Conservation (phyloP, 30 jellyfish, hydroid and myxozoan species). For the Turritopsis dohrnii region DNA sequence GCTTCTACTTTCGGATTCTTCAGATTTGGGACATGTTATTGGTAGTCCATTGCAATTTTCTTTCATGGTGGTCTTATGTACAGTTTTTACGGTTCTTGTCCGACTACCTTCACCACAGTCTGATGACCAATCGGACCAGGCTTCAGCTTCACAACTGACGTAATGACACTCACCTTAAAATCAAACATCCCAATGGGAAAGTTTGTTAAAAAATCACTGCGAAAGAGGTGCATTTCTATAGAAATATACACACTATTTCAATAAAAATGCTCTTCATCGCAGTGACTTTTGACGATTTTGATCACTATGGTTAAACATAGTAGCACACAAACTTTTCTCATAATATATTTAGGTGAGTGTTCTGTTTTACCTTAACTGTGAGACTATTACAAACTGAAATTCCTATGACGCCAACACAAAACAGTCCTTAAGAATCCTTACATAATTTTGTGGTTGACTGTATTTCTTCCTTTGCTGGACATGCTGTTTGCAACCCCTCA, state of each 20-base stretch:
- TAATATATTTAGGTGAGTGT: too few relatives aligned
- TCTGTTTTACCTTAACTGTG: too few relatives aligned
- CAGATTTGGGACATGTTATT: constrained; percentile 26
- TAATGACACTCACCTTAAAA: constrained; percentile 31
- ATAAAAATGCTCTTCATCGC: too few relatives aligned
- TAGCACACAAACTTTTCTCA: too few relatives aligned
- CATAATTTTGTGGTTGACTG: constrained; percentile 12
- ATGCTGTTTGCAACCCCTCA: constrained; percentile 7
- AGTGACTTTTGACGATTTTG: too few relatives aligned
- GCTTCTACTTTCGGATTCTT: constrained; percentile 18
- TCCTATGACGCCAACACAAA: not conserved
- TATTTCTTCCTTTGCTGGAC: not conserved
- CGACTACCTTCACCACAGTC: constrained; percentile 40
- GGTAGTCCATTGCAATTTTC: constrained; percentile 31
- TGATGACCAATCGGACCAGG: constrained; percentile 51
- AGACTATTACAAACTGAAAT: too few relatives aligned
- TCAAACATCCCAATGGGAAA: not conserved
- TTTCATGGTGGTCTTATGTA: not conserved
- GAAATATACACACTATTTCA: too few relatives aligned
- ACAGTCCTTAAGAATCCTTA: not conserved
- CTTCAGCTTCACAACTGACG: constrained; percentile 23
- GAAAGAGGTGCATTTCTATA: too few relatives aligned
- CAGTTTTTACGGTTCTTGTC: not conserved
- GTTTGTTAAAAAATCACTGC: too few relatives aligned
- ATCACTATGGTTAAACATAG: too few relatives aligned